These are phyloP conservation scores for Dyspetes luteomarginatus DNA, from an alignment of 2,888 invertebrate species.

Conservation along the genomic window DNA sequence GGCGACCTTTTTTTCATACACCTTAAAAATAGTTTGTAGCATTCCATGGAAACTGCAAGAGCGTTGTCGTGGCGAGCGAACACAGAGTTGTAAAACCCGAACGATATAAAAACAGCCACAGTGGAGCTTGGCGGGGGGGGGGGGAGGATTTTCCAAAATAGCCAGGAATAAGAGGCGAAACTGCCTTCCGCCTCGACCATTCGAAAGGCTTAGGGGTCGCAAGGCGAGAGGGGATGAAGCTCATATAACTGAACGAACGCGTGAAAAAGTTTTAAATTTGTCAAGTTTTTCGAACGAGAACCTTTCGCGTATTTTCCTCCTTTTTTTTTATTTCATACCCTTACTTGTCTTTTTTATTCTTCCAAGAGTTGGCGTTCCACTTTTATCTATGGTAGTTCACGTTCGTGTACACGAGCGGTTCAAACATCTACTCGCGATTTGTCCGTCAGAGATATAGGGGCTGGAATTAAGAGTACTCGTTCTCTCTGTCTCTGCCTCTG, in stretches of 20 bases:
- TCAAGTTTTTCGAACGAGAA: neutral
- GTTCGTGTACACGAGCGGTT: neutral
- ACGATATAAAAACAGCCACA: conserved; percentile 62
- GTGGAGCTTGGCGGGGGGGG: too few relatives aligned
- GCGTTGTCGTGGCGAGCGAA: conserved; percentile 43
- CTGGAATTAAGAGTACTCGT: neutral
- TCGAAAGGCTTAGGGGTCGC: conserved; percentile 13
- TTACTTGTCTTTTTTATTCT: neutral
- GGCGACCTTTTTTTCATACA: neutral
- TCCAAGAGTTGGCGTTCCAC: conserved; percentile 22
- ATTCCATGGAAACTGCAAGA: conserved; percentile 43
- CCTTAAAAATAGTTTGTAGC: neutral
- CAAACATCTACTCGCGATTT: conserved; percentile 40
- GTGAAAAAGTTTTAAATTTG: conserved; percentile 25
- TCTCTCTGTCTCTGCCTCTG: conserved; percentile 6
- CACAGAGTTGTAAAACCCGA: conserved; percentile 58
- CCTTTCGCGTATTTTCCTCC: neutral
- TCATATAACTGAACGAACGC: conserved; percentile 1
- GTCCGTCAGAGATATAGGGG: conserved; percentile 20
- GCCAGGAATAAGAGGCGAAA: conserved; percentile 6
- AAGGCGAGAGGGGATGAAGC: conserved; percentile 12
- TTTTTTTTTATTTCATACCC: neutral
- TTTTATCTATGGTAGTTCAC: conserved; percentile 44
- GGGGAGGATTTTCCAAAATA: conserved; percentile 54
- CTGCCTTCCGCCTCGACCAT: conserved; percentile 12